Percentiles rank a stretch among this genome's conserved stretches.
phyloP scores from a whole-genome alignment of 2,888 invertebrate genomes.

The Chloroclystis v-ata region DNA sequence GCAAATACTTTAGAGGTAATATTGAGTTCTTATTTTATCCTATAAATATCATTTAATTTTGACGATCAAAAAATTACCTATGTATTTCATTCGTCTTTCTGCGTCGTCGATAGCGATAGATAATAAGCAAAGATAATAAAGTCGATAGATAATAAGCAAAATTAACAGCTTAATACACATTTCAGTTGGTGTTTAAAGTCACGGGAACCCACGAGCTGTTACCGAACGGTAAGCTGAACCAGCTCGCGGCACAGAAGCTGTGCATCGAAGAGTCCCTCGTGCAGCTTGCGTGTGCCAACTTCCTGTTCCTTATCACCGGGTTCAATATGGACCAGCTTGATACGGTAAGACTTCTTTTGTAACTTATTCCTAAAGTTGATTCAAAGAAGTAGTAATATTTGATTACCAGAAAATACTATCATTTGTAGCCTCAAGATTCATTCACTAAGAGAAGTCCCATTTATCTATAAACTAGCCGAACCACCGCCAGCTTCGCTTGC shows the following conservation, averaged over 20 bases:
- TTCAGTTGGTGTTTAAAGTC: slow-evolving; percentile 56
- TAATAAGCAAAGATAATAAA: too few relatives aligned
- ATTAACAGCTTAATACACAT: slow-evolving; percentile 13
- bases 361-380: too few relatives aligned
- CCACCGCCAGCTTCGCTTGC: too few relatives aligned
- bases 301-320: slow-evolving; percentile 80
- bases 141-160: too few relatives aligned
- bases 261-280: slow-evolving; percentile 73
- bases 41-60: too few relatives aligned
- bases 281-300: slow-evolving; percentile 77
- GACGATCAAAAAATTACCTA: not conserved
- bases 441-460: too few relatives aligned
- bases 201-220: slow-evolving; percentile 77
- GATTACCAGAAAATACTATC: too few relatives aligned
- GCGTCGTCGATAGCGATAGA: too few relatives aligned
- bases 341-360: slow-evolving; percentile 45
- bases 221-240: slow-evolving; percentile 73
- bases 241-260: slow-evolving; percentile 60
- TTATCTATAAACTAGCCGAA: too few relatives aligned
- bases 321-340: slow-evolving; percentile 73
- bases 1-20: slow-evolving; percentile 70
- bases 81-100: not conserved
- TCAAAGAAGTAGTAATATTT: too few relatives aligned
- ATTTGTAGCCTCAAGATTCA: too few relatives aligned
- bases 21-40: not conserved